These are phyloP conservation scores for Rhinogobius similis DNA, from an alignment of 2,113 vertebrate genomes.

Conservation along the genomic window DNA sequence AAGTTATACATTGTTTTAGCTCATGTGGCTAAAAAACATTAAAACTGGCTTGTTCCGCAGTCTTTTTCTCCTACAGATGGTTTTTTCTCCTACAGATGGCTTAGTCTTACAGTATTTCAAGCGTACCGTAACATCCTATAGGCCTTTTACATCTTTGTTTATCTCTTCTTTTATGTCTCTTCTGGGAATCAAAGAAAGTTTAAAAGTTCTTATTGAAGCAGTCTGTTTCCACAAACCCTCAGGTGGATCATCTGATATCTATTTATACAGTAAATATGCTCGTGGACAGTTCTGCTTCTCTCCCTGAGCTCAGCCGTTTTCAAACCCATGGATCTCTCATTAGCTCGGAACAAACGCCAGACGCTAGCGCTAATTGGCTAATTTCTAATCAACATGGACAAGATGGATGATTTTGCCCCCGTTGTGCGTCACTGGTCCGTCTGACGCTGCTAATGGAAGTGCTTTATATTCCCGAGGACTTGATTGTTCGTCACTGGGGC, in stretches of 20 bases:
- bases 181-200: background rate
- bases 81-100: too few species aligned
- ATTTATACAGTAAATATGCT: conserved; percentile 2
- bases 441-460: background rate
- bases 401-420: conserved; percentile 7
- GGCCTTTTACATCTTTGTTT: background rate
- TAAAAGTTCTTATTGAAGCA: background rate
- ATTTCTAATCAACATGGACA: conserved; percentile 28
- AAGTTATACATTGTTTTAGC: too few species aligned
- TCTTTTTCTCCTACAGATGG: too few species aligned
- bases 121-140: background rate
- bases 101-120: background rate
- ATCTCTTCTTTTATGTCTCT: background rate
- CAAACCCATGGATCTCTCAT: conserved; percentile 4
- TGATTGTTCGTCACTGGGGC: background rate
- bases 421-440: conserved; percentile 1
- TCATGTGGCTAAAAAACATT: too few species aligned
- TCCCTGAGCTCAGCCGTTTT: conserved; percentile 23
- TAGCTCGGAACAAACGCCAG: conserved; percentile 23
- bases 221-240: background rate
- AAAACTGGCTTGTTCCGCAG: too few species aligned
- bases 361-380: conserved; percentile 30
- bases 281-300: conserved; percentile 32
- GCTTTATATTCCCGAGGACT: background rate
- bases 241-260: conserved; percentile 27